phyloP scores from a whole-genome alignment of 2,888 invertebrate species.

The Gibbula magus region DNA sequence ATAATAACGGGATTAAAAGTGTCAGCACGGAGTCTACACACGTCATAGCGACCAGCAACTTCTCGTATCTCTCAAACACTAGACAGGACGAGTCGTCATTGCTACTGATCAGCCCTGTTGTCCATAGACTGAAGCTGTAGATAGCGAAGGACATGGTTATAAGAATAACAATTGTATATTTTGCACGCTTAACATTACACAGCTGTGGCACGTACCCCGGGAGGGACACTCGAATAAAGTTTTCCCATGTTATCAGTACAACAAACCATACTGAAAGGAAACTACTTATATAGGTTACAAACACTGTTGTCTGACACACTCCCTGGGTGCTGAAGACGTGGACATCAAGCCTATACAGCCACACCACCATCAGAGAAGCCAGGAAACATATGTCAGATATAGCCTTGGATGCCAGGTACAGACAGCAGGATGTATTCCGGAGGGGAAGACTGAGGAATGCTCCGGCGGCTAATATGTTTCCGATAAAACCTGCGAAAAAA shows the following conservation, averaged over 20 bases:
- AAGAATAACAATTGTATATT: conserved; percentile 16
- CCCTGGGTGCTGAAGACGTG: conserved; percentile 14
- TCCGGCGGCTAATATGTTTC: conserved; percentile 30
- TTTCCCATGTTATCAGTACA: conserved; percentile 34
- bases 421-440: conserved; percentile 33
- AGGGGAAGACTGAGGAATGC: conserved; percentile 28
- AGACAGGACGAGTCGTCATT: conserved; percentile 1
- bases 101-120: conserved; percentile 18
- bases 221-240: conserved; percentile 35
- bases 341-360: conserved; percentile 29
- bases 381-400: conserved; percentile 33
- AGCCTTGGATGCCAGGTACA: conserved; percentile 31
- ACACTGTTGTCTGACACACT: conserved; percentile 31
- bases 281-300: conserved; percentile 31
- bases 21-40: conserved; percentile 35
- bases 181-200: conserved; percentile 31
- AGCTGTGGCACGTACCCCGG: conserved; percentile 25
- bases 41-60: conserved; percentile 26
- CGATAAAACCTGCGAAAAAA: conserved; percentile 26
- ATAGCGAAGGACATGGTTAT: conserved; percentile 10
- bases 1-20: conserved; percentile 22
- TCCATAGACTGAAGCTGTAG: conserved; percentile 36
- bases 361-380: conserved; percentile 30
- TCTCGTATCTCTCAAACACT: not conserved
- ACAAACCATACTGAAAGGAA: conserved; percentile 40